A percentile compares a stretch with the other conserved stretches of the same genome.
These are phyloP conservation scores for Toxotes lorentzi DNA, from an alignment of 2,797 vertebrate species.

Conservation along the genomic window DNA sequence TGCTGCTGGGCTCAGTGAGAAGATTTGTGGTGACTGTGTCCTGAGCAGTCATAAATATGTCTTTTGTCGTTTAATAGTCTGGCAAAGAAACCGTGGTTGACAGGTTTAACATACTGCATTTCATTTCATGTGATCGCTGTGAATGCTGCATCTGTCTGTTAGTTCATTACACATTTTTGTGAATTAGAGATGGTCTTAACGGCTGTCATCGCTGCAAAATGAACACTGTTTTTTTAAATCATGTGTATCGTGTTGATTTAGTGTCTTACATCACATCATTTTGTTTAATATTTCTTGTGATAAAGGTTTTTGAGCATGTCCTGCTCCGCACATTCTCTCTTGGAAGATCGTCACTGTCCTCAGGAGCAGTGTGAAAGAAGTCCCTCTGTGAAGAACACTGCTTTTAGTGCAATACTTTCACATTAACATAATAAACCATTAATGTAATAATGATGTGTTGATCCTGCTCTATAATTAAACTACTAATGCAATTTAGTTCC, in stretches of 20 bases:
- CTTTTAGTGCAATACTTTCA: constrained; percentile 2
- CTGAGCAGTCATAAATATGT: constrained; percentile 35
- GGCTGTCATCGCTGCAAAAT: constrained; percentile 28
- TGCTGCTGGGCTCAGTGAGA: constrained; percentile 1
- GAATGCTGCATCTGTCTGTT: constrained; percentile 43
- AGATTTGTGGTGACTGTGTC: constrained; percentile 33
- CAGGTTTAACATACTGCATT: constrained; percentile 37
- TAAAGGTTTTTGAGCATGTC: not conserved
- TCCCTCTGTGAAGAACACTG: not conserved
- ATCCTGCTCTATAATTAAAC: constrained; percentile 22
- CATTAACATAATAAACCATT: constrained; percentile 15
- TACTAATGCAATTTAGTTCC: not conserved
- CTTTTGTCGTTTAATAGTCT: constrained; percentile 31
- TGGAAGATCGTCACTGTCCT: not conserved
- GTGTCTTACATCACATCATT: not conserved
- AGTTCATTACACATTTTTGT: constrained; percentile 41
- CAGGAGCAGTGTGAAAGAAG: not conserved
- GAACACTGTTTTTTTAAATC: not conserved
- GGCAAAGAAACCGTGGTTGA: constrained; percentile 17
- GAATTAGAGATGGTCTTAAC: constrained; percentile 31
- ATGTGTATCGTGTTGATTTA: not conserved
- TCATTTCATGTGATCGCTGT: constrained; percentile 37
- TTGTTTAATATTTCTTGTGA: not conserved
- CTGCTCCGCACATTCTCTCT: not conserved
- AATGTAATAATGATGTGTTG: constrained; percentile 1